Conservation (phyloP, 2,113 vertebrate genomes). For the Emberiza fucata region DNA sequence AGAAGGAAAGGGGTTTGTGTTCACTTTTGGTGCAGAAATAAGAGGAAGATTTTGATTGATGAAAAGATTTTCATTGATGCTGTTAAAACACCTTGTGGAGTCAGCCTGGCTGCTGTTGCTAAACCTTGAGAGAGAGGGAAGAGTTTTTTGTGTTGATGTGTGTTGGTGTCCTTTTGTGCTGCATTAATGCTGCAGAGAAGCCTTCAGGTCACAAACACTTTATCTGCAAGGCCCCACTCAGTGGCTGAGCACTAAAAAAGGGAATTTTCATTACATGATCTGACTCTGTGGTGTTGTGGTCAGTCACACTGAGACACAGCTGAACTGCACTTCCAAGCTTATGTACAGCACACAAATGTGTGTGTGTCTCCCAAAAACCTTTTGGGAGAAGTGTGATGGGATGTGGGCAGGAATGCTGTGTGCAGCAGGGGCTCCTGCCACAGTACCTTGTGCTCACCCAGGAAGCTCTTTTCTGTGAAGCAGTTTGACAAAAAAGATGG, state of each 20-base stretch:
- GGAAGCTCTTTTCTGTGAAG: not conserved
- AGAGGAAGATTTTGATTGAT: not conserved
- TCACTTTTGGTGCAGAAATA: not conserved
- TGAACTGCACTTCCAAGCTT: not conserved
- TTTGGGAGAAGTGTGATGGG: not conserved
- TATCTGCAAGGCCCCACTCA: not conserved
- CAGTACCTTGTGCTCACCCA: not conserved
- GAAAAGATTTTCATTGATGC: no score
- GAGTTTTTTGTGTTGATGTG: not conserved
- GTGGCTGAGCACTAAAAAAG: not conserved
- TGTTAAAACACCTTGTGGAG: not conserved
- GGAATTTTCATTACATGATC: not conserved
- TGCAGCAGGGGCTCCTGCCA: not conserved
- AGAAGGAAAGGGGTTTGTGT: not conserved
- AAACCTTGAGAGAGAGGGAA: not conserved
- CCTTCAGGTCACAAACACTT: not conserved
- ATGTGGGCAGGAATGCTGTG: not conserved
- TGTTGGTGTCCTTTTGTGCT: not conserved
- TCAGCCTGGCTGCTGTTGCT: not conserved
- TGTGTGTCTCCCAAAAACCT: not conserved
- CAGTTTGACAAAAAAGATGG: not conserved
- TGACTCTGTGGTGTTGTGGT: not conserved
- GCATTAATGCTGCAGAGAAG: not conserved
- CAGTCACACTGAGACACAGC: not conserved
- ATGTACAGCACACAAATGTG: rapidly evolving